These are phyloP conservation scores for Dryococelus australis DNA, from an alignment of 2,888 invertebrate genomes.

Conservation along the genomic window DNA sequence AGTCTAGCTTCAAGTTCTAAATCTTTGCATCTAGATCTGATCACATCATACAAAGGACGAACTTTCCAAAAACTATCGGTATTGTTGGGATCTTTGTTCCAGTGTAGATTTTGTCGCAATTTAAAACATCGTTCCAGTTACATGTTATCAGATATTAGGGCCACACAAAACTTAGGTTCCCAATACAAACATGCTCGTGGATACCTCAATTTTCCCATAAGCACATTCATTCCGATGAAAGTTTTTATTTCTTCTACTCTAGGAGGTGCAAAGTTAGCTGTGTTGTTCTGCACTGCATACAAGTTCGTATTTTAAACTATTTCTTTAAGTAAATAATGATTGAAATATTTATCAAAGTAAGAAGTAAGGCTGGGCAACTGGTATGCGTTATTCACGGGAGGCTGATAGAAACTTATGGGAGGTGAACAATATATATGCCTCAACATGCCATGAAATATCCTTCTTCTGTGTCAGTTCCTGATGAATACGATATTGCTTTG, in stretches of 20 bases:
- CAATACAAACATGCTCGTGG: constrained; percentile 39
- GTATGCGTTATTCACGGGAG: background rate
- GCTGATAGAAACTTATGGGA: background rate
- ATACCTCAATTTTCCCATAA: constrained; percentile 36
- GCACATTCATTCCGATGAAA: constrained; percentile 33
- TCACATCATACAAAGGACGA: constrained; percentile 46
- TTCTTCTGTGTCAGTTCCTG: background rate
- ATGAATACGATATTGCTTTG: background rate
- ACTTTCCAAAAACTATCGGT: constrained; percentile 49
- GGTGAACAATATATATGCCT: background rate
- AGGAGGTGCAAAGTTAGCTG: constrained; percentile 29
- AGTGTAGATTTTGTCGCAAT: constrained; percentile 45
- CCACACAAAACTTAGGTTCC: constrained; percentile 39
- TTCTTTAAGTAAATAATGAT: background rate
- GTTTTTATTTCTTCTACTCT: constrained; percentile 33
- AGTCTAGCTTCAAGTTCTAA: constrained; percentile 43
- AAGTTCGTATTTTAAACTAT: constrained; percentile 34
- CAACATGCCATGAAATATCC: background rate
- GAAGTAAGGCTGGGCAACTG: background rate
- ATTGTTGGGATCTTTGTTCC: constrained; percentile 37
- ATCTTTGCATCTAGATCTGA: constrained; percentile 44
- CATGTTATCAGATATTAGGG: constrained; percentile 42
- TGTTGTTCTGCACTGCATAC: constrained; percentile 35
- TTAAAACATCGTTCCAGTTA: constrained; percentile 41
- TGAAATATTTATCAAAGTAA: constrained; percentile 13